phyloP scores from a whole-genome alignment of 1,140 invertebrate genomes.

The Leguminivora glycinivorella region DNA sequence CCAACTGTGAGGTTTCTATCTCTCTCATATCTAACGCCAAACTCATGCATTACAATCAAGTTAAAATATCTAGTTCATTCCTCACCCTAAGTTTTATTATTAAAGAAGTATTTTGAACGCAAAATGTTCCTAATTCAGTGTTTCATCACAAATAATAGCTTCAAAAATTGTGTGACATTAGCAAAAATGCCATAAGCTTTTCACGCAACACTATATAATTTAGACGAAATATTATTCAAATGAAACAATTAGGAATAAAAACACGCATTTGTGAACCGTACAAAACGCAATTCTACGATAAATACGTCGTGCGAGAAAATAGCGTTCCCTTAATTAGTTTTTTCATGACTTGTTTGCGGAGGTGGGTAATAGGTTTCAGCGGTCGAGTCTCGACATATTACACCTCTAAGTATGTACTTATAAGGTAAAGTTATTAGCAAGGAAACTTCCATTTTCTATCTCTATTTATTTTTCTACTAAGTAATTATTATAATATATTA shows the following conservation, averaged over 20 bases:
- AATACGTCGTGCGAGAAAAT: neutral
- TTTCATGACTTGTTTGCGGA: neutral
- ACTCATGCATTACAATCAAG: no score
- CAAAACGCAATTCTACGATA: neutral
- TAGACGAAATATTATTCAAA: conserved; percentile 4
- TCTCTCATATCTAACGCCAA: no score
- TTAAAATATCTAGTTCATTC: no score
- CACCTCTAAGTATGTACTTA: neutral
- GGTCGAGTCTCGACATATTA: neutral
- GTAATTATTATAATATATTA: no score
- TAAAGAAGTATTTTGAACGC: no score
- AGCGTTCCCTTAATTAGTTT: conserved; percentile 8
- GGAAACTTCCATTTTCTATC: no score
- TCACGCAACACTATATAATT: neutral
- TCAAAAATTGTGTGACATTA: neutral
- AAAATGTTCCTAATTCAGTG: neutral
- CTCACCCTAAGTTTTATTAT: no score
- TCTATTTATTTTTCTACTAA: no score
- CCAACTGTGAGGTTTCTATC: no score
- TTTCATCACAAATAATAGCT: neutral
- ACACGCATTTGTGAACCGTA: neutral
- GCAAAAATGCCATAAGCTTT: neutral
- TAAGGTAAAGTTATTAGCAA: neutral
- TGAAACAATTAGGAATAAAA: neutral
- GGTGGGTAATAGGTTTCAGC: conserved; percentile 5